Evolutionary conservation across 2,113 vertebrate species (phyloP).

Genomic region (Corydoras maculifer): DNA sequence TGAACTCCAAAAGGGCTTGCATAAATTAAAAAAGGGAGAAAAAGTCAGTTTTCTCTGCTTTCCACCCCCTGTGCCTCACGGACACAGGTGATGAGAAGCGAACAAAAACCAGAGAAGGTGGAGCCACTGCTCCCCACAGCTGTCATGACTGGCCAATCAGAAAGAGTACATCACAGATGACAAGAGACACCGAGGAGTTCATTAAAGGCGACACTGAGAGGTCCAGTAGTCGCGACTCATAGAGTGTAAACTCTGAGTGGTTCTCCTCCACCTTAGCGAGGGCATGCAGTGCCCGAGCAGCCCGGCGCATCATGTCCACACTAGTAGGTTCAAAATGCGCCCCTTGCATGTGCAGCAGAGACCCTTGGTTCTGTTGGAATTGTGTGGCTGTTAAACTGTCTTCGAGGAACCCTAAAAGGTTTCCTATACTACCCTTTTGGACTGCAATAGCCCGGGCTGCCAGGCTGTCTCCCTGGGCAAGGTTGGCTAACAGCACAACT

Average conservation of each 20-base stretch:
- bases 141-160: conserved; percentile 94
- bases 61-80: conserved; percentile 85
- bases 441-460: conserved; percentile 93
- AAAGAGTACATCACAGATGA: conserved; percentile 81
- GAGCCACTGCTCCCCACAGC: conserved; percentile 84
- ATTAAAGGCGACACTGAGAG: conserved; percentile 97
- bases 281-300: conserved; percentile 90
- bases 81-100: conserved; percentile 53
- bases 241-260: conserved; percentile 77
- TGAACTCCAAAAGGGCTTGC: conserved; percentile 83
- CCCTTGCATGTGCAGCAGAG: conserved; percentile 90
- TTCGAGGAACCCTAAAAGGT: conserved; percentile 93
- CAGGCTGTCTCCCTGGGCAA: conserved; percentile 94
- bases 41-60: conserved; percentile 80
- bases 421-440: conserved; percentile 96
- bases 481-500: conserved; percentile 94
- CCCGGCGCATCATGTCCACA: conserved; percentile 99
- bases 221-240: conserved; percentile 98
- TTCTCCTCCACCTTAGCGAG: conserved; percentile 85
- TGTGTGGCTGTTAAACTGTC: conserved; percentile 97
- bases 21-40: conserved; percentile 89
- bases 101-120: conserved; percentile 56
- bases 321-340: conserved; percentile 95
- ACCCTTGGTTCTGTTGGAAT: conserved; percentile 93
- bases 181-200: conserved; percentile 98